These are phyloP conservation scores for Mionectes olivaceus DNA, from an alignment of 2,797 vertebrate genomes.

Conservation along the genomic window DNA sequence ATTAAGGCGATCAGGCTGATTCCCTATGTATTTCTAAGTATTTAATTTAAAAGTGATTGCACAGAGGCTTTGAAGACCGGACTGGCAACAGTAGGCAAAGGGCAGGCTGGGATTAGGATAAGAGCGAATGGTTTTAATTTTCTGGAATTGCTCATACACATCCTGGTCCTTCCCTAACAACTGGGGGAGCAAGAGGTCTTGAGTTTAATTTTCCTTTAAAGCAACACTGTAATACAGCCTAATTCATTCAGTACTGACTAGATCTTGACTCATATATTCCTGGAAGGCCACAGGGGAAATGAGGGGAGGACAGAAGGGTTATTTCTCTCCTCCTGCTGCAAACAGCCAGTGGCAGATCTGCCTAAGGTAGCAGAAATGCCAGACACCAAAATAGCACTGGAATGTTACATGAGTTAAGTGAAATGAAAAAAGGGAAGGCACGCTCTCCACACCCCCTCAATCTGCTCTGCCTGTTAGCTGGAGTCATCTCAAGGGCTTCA, in stretches of 20 bases:
- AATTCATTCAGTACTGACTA: neutral
- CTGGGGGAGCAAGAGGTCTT: neutral
- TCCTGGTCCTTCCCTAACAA: neutral
- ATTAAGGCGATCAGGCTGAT: neutral
- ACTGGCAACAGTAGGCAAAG: no score
- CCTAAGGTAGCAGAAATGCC: neutral
- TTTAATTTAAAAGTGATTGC: neutral
- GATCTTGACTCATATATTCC: neutral
- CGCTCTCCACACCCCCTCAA: no score
- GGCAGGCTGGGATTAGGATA: neutral
- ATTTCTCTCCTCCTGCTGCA: neutral
- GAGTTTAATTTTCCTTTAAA: slow-evolving; percentile 17
- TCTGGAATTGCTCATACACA: neutral
- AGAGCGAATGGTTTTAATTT: neutral
- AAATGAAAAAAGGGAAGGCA: neutral
- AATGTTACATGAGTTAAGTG: neutral
- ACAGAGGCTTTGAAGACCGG: neutral
- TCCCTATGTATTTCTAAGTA: neutral
- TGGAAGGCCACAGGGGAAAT: neutral
- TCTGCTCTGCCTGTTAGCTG: neutral
- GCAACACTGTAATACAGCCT: neutral
- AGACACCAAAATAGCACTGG: neutral
- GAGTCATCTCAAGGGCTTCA: neutral
- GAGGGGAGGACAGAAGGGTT: neutral
- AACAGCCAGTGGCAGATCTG: slow-evolving; percentile 11